Evolutionary conservation across 2,888 invertebrate genomes (phyloP), one percentile per base, ranked within the genome.

Genomic region (Cotesia congregata): DNA sequence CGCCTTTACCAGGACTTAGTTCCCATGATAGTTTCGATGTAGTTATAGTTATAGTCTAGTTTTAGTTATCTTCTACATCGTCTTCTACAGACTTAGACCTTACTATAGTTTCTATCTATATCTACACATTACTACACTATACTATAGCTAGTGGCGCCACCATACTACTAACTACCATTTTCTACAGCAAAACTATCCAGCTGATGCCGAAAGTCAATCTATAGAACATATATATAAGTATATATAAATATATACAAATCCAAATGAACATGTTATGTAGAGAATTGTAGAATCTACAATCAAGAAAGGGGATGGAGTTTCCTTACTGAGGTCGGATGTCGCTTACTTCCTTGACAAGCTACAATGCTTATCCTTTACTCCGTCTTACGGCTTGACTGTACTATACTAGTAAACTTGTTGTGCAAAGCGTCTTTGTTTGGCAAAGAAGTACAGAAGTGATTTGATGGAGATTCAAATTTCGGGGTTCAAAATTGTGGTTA

Each of bases 1-100:
- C 77, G 74, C 74, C 64, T 74, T 77, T 74, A 74, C 74, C 77
- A 70, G 60, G 73, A 77, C 77, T 77, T 77, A 39, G 30, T 30
- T 30, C 30, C 30, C 30, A 30, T 30, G 67, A 70, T 65, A 77
- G 77, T 77, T 77, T 77, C 69, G 74, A 77, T 69, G 70, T 74
- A 50, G 50, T 50, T 12, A 50, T 74, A 50, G 50, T 50, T 12
- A 50, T 12, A 50, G 50, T 12, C 41, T 61, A 62, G 64, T 69
- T 77, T 70, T 73, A 70, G 30, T 30, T 77, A 74, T 77, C 70
- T 50, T 12, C 12, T 50, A 50, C 30, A 30, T 30, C 2, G 30
- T 30, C 30, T 30, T 2, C 30, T 30, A 30, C 30, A 30, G 30
- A 30, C 30, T 30, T 30, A 30, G 30, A 30, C 3, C 3, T 30